Evolutionary conservation across 2,888 invertebrate genomes (phyloP).

Genomic region (Mechanitis mazaeus): DNA sequence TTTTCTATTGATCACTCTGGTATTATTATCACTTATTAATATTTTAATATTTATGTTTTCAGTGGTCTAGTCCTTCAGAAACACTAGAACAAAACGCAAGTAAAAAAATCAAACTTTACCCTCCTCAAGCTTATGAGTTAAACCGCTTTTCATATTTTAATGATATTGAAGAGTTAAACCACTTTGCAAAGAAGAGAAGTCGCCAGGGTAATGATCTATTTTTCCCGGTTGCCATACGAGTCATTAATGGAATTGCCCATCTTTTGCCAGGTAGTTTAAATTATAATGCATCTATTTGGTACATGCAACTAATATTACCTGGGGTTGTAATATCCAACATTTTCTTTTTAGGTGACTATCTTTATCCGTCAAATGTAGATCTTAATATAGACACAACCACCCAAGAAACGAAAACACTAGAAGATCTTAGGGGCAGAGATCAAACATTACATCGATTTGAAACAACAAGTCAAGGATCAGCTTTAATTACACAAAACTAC

Average conservation of each 20-base stretch:
- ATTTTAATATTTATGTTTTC: constrained; percentile 31
- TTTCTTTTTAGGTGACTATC: constrained; percentile 68
- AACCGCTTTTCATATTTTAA: constrained; percentile 76
- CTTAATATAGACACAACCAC: constrained; percentile 36
- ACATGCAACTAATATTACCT: background rate
- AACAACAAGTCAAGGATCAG: constrained; percentile 27
- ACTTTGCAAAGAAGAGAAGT: constrained; percentile 77
- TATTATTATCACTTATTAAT: too few species aligned
- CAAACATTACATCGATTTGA: constrained; percentile 53
- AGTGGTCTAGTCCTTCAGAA: constrained; percentile 82
- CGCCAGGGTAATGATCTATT: constrained; percentile 69
- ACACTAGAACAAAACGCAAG: constrained; percentile 58
- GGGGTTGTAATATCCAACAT: constrained; percentile 1
- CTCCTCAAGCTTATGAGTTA: constrained; percentile 88
- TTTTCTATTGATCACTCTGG: too few species aligned
- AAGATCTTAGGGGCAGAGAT: constrained; percentile 49
- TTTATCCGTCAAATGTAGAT: constrained; percentile 63
- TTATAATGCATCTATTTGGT: constrained; percentile 1
- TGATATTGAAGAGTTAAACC: constrained; percentile 74
- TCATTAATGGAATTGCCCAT: constrained; percentile 76
- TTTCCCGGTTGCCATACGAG: constrained; percentile 72
- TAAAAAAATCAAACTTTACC: constrained; percentile 74
- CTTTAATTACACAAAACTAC: constrained; percentile 50
- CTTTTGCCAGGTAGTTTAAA: constrained; percentile 77
- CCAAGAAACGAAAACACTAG: constrained; percentile 48